phyloP scores from a whole-genome alignment of 2,888 invertebrate genomes.

The Leucophora obtusa region DNA sequence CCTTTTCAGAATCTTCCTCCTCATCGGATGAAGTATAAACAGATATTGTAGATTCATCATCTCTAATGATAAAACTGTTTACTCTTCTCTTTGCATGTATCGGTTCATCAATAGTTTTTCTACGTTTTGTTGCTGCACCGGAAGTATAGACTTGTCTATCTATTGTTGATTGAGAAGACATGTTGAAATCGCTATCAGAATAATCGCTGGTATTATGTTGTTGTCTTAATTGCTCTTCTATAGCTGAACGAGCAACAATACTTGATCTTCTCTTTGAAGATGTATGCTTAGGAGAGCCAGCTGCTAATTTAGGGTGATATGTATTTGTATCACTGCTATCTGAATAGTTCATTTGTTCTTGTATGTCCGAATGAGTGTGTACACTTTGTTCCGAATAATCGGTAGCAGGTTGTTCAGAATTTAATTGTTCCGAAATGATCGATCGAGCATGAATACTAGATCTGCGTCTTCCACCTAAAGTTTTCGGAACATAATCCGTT shows the following conservation, averaged over 20 bases:
- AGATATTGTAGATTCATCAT: slow-evolving; percentile 21
- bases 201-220: slow-evolving; percentile 3
- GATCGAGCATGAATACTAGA: slow-evolving; percentile 59
- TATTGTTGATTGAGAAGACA: not conserved
- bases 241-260: slow-evolving; percentile 46
- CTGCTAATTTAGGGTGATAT: too few species aligned
- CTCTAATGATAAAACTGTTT: not conserved
- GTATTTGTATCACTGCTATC: too few species aligned
- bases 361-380: slow-evolving; percentile 29
- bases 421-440: slow-evolving; percentile 55
- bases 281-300: too few species aligned
- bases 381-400: slow-evolving; percentile 1
- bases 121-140: slow-evolving; percentile 23
- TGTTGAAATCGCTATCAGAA: slow-evolving; percentile 19
- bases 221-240: slow-evolving; percentile 49
- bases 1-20: not conserved
- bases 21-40: not conserved
- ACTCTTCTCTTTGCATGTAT: not conserved
- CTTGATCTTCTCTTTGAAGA: slow-evolving; percentile 44
- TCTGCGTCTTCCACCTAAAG: slow-evolving; percentile 50
- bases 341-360: slow-evolving; percentile 34
- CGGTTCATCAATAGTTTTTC: slow-evolving; percentile 46
- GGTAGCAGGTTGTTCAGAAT: not conserved
- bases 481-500: slow-evolving; percentile 48
- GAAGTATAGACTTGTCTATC: not conserved